Evolutionary conservation across 2,113 vertebrate species (phyloP).

Genomic region (Stegostoma tigrinum): DNA sequence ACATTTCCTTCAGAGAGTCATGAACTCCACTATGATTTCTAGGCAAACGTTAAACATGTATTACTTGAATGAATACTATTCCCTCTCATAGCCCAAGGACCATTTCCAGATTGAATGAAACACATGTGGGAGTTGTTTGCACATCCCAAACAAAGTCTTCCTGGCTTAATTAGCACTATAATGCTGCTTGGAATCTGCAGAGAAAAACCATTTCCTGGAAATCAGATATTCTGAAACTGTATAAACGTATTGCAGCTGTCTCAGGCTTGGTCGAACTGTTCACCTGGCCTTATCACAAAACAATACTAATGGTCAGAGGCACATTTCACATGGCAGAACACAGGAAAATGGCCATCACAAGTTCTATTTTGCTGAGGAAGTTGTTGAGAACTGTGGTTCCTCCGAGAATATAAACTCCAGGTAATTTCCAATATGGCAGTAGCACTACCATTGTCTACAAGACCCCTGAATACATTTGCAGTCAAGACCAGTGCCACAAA

Average conservation of each 20-base stretch:
- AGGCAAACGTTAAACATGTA: not conserved
- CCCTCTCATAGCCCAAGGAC: not conserved
- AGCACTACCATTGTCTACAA: not conserved
- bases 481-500: not conserved
- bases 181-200: not conserved
- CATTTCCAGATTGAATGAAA: constrained; percentile 4
- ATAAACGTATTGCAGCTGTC: not conserved
- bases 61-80: constrained; percentile 29
- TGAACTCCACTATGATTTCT: not conserved
- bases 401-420: not conserved
- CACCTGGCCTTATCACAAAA: not conserved
- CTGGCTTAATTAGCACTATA: constrained; percentile 13
- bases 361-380: not conserved
- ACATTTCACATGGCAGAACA: not conserved
- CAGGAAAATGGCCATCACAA: not conserved
- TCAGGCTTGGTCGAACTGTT: not conserved
- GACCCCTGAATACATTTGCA: not conserved
- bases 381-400: not conserved
- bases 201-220: constrained; percentile 19
- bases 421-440: not conserved
- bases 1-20: not conserved
- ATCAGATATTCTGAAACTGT: not conserved
- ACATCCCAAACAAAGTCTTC: constrained; percentile 25
- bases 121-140: constrained; percentile 27
- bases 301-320: not conserved